Conservation (phyloP, 1,140 invertebrate genomes). For the Mycetomoellerius zeteki region DNA sequence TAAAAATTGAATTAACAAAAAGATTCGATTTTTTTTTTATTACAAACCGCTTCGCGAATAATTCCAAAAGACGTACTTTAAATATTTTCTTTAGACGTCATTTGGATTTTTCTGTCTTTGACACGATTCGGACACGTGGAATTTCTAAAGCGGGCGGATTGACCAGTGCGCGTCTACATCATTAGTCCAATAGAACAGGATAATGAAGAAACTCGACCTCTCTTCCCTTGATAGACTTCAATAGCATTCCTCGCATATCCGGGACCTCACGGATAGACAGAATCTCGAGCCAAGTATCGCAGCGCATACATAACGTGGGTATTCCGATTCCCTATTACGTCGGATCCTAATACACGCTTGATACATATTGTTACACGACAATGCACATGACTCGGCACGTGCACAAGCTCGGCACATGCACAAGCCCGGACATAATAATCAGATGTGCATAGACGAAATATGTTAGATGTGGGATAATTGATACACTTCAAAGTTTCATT, state of each 20-base stretch:
- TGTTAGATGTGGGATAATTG: too few relatives aligned
- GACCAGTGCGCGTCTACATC: constrained; percentile 62
- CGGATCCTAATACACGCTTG: constrained; percentile 59
- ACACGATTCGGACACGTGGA: constrained; percentile 31
- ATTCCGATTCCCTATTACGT: constrained; percentile 68
- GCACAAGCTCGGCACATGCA: constrained; percentile 22
- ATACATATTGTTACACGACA: constrained; percentile 66
- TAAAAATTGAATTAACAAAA: neutral
- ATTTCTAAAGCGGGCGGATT: constrained; percentile 36
- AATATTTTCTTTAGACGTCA: neutral
- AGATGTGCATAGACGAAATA: constrained; percentile 35
- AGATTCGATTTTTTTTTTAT: neutral
- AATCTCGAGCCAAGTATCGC: constrained; percentile 71
- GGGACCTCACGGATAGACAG: constrained; percentile 54
- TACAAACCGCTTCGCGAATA: neutral
- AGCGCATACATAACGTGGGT: constrained; percentile 49
- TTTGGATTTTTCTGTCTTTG: constrained; percentile 2
- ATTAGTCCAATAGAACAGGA: constrained; percentile 74
- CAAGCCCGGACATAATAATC: constrained; percentile 58
- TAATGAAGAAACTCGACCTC: constrained; percentile 80
- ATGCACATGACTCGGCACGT: constrained; percentile 67
- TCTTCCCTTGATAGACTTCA: constrained; percentile 76
- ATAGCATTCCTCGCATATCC: constrained; percentile 80
- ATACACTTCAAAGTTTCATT: too few relatives aligned
- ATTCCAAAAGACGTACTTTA: neutral